Evolutionary conservation across 2,113 vertebrate genomes (phyloP), one percentile per base, ranked within the genome.

Genomic region (Callionymus lyra): DNA sequence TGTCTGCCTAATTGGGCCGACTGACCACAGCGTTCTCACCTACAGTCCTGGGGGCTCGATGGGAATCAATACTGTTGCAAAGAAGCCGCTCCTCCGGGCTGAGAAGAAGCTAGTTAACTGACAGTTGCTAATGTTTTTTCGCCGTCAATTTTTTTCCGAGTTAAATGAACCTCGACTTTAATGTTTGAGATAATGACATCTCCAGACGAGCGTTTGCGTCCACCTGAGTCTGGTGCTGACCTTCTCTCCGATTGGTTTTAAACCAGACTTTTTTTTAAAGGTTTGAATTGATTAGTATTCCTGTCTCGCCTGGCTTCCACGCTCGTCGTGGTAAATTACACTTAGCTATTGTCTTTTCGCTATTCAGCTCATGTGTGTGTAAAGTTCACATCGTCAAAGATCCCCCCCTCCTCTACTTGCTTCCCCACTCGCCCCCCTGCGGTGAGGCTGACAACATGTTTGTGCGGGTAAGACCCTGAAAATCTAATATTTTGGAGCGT

Each of bases 261-360:
- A 56, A 55, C 35, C 6, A 4, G 31, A 65, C 37, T 21, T 73
- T 72, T 39, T 21, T 73, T 72, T 65, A 61, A 69, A 76, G 64
- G 66, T 77, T 77, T 40, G 50, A 49, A 78, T 71, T 21, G 55
- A 82, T 80, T 72, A 70, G 77, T 64, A 79, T 79, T 74, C 58
- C 57, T 47, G 59, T 54, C 60, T 51, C 63, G 34, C 34, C 40
- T 6, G 6, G 50, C 31, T 31, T 54, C 43, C 27, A 27, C 49
- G 9, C 41, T 59, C 17, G 47, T 37, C 10, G 44, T 14, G 42
- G 41, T 53, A 57, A 67, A 66, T 61, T 59, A 60, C 46, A 59
- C 56, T 70, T 55, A 4, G 37, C 53, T 31, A 46, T 73, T 81
- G 69, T 73, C 52, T 53, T 48, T 57, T 56, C 55, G 54, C 55